These are phyloP conservation scores for Glossosoma conforme DNA, from an alignment of 1,140 invertebrate genomes.

Conservation along the genomic window DNA sequence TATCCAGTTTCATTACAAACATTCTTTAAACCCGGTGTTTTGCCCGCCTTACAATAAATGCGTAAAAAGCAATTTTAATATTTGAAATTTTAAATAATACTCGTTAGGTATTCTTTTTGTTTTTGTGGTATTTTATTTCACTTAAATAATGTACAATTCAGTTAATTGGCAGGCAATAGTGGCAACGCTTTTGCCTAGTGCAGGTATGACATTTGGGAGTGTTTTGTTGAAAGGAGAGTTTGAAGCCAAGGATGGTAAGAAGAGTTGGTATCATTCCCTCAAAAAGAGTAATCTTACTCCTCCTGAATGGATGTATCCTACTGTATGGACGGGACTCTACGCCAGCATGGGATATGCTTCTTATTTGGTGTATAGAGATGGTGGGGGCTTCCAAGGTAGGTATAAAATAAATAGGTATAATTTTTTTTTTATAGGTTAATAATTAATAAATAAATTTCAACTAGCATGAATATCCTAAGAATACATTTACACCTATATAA, in stretches of 20 bases:
- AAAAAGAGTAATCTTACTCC: slow-evolving; percentile 76
- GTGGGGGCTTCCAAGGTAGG: slow-evolving; percentile 59
- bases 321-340: slow-evolving; percentile 77
- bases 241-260: neutral
- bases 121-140: no score
- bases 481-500: no score
- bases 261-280: slow-evolving; percentile 53
- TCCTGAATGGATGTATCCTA: slow-evolving; percentile 75
- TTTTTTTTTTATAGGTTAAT: no score
- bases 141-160: no score
- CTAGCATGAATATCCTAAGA: no score
- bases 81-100: no score
- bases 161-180: slow-evolving; percentile 40
- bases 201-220: slow-evolving; percentile 40
- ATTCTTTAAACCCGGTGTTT: no score
- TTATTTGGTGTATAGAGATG: slow-evolving; percentile 73
- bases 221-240: slow-evolving; percentile 36
- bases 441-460: no score
- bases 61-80: no score
- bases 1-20: no score
- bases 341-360: slow-evolving; percentile 80
- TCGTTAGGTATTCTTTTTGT: no score
- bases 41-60: no score
- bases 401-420: neutral
- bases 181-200: slow-evolving; percentile 42